Evolutionary conservation across 2,113 vertebrate genomes (phyloP).

Genomic region (Callospermophilus lateralis): DNA sequence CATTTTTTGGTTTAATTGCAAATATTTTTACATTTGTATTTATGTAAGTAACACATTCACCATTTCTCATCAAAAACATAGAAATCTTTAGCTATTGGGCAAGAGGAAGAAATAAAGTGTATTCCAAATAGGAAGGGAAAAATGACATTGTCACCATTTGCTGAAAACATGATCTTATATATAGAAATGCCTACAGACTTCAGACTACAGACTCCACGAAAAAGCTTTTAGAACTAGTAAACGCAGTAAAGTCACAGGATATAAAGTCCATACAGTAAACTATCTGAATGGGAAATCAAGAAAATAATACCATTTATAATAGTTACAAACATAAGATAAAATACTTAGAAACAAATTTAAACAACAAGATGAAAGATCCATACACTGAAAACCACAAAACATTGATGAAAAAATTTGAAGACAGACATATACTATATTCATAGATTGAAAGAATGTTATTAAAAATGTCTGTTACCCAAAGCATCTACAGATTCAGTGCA

Average conservation of each 20-base stretch:
- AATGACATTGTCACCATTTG: neutral
- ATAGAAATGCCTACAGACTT: neutral
- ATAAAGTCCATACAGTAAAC: neutral
- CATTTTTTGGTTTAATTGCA: neutral
- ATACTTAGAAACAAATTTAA: neutral
- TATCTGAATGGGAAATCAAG: neutral
- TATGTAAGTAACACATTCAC: neutral
- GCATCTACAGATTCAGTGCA: neutral
- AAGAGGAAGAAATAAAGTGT: neutral
- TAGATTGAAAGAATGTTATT: neutral
- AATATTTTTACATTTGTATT: constrained; percentile 24
- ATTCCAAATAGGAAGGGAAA: neutral
- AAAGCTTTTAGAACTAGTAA: neutral
- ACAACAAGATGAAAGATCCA: neutral
- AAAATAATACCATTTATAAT: neutral
- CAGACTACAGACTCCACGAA: too few relatives aligned
- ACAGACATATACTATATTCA: neutral
- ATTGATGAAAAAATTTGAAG: neutral
- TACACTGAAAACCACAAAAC: neutral
- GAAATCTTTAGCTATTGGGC: neutral
- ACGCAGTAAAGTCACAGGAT: neutral
- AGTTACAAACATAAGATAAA: neutral
- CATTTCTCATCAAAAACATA: neutral
- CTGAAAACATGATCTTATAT: too few relatives aligned
- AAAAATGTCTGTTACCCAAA: neutral